phyloP scores from a whole-genome alignment of 2,113 vertebrate species.

The Manacus vitellinus region DNA sequence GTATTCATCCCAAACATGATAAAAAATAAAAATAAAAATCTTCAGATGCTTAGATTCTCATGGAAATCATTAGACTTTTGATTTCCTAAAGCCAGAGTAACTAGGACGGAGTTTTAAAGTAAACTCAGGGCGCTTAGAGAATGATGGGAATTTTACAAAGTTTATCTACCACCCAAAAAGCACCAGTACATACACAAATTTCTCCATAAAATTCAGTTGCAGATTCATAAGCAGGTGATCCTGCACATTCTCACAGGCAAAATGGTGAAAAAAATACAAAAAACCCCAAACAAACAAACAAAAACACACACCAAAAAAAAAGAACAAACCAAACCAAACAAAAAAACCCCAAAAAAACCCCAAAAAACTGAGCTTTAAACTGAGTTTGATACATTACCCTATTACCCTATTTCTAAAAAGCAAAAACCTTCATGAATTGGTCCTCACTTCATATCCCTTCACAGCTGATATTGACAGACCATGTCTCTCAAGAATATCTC shows the following conservation, averaged over 20 bases:
- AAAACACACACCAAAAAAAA: too few species aligned
- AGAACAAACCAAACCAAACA: too few species aligned
- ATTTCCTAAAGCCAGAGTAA: neutral
- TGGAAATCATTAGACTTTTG: neutral
- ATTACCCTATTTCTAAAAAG: neutral
- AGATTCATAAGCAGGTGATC: neutral
- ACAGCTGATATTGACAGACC: neutral
- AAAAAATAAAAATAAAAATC: neutral
- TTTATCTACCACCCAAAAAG: neutral
- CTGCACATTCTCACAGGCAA: neutral
- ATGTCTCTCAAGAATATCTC: neutral
- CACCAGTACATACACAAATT: neutral
- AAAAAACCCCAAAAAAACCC: too few species aligned
- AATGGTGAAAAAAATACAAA: neutral
- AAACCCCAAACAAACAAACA: too few species aligned
- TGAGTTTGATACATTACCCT: neutral
- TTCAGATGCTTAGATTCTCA: neutral
- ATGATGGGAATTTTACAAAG: neutral
- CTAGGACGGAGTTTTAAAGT: neutral
- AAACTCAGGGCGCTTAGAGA: neutral
- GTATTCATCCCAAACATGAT: neutral
- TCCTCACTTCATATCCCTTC: neutral
- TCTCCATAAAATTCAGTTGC: neutral
- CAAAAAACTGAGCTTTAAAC: neutral
- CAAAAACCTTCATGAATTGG: neutral